Evolutionary conservation across 1,140 invertebrate species (phyloP), one percentile per base, ranked within the genome.

Genomic region (Acromyrmex heyeri): DNA sequence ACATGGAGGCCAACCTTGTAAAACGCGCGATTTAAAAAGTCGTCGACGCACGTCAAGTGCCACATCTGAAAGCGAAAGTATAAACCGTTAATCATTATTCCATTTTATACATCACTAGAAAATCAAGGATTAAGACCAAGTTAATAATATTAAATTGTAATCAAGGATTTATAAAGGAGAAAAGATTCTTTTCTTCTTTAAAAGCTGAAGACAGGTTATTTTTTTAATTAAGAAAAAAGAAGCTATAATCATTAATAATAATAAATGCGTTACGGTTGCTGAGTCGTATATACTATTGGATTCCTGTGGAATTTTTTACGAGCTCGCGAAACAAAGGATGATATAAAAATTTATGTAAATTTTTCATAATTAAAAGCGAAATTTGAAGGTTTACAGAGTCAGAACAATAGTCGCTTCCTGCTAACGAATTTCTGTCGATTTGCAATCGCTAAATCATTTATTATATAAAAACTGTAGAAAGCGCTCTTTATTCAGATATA

Each of bases 1-100:
- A 99, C 98, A n/a, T 96, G 92, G 7, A 97, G 90, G 6, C 98
- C 98, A 61, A 99, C 94, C 91, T 97, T 97, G 95, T 98, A 97
- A 93, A 99, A 99, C 30, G 97, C 96, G 91, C 96, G 96, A 91
- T 98, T 98, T 55, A 99, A 96, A 91, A 97, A 95, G 89, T 97
- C 96, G 92, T 98, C 97, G 77, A 98, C 97, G 92, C 96, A 97
- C 75, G 96, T 97, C 86, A 97, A 93, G 90, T 96, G 96, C 93
- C 96, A 96, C 97, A 97, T 97, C 97, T 97, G 96, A 38, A 92
- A 93, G 61, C 75, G 73, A 78, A 78, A 78, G 48, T 50, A 78
- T 6, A 16, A 57, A 76, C 10, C 16, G 34, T 61, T 61, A 83
- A 61, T 18, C n/a, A 7, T 55, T 44, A 34, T 59, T 44, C 6